These are phyloP conservation scores for Neotoma lepida DNA, from an alignment of 2,113 vertebrate genomes.

Conservation along the genomic window DNA sequence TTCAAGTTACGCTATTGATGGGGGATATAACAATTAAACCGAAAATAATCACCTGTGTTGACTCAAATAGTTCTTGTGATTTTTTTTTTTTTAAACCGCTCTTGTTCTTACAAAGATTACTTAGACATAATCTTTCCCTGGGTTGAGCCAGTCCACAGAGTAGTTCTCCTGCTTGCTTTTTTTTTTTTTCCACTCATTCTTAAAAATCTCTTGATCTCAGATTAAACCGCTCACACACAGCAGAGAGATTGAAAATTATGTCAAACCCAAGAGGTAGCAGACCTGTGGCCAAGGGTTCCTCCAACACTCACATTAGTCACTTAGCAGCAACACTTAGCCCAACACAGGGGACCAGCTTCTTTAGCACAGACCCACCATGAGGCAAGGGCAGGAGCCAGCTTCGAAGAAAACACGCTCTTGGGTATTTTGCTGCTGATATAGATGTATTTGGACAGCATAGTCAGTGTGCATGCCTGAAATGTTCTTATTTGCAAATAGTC, in stretches of 20 bases:
- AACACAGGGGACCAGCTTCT: background rate
- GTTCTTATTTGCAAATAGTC: background rate
- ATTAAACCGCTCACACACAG: constrained; percentile 21
- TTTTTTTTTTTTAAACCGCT: background rate
- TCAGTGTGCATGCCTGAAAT: background rate
- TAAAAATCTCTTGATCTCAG: constrained; percentile 27
- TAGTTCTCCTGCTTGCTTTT: background rate
- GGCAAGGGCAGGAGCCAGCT: background rate
- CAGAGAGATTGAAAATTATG: constrained; percentile 14
- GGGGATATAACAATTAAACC: constrained; percentile 66
- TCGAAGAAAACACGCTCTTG: background rate
- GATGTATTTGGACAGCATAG: background rate
- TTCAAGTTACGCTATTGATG: constrained; percentile 24
- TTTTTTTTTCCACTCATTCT: background rate
- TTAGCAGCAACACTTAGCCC: background rate
- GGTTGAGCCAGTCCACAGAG: background rate
- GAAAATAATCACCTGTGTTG: constrained; percentile 55
- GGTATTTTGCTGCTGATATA: background rate
- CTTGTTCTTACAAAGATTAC: constrained; percentile 21
- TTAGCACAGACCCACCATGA: background rate
- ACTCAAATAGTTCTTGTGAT: constrained; percentile 48
- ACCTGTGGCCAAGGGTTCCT: background rate
- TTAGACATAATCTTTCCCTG: background rate
- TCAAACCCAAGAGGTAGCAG: constrained; percentile 37
- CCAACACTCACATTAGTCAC: background rate